A percentile compares a stretch with the other conserved stretches of the same genome.
Evolutionary conservation across 2,113 vertebrate species (phyloP).

Genomic region (Psittacula cyanocephala): DNA sequence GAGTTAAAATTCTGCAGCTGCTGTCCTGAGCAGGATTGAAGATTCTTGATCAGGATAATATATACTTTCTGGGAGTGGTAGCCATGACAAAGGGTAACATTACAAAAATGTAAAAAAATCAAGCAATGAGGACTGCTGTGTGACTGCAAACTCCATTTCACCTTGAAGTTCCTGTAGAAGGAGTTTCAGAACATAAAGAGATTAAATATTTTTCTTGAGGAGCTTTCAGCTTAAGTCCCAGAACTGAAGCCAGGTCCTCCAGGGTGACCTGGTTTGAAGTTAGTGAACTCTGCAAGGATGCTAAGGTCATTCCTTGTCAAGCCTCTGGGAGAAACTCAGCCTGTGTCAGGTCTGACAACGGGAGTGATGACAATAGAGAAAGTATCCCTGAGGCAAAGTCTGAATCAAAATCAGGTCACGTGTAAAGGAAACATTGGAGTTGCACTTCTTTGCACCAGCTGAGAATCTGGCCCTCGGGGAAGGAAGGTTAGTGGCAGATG

Average conservation of each 20-base stretch:
- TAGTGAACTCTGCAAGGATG: conserved; percentile 28
- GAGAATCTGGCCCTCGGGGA: background rate
- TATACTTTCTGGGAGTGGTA: background rate
- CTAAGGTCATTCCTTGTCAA: background rate
- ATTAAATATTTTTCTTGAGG: conserved; percentile 4
- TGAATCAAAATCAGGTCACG: conserved; percentile 18
- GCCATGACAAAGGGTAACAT: background rate
- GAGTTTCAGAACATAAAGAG: background rate
- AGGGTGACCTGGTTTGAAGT: background rate
- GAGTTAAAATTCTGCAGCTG: background rate
- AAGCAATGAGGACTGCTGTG: background rate
- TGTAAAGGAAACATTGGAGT: conserved; percentile 15
- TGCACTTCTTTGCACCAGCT: conserved; percentile 18
- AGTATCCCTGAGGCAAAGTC: conserved; percentile 31
- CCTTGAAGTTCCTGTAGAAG: background rate
- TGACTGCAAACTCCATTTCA: background rate
- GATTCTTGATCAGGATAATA: background rate
- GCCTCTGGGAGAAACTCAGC: conserved; percentile 6
- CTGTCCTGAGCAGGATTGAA: background rate
- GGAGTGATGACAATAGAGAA: conserved; percentile 25
- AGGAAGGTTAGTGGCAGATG: conserved; percentile 32
- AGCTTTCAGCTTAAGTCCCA: background rate
- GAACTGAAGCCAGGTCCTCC: background rate
- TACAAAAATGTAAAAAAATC: background rate
- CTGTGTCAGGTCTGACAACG: conserved; percentile 24